These are phyloP conservation scores for Brachionus koreanus DNA, from an alignment of 1,140 invertebrate genomes.

Conservation along the genomic window DNA sequence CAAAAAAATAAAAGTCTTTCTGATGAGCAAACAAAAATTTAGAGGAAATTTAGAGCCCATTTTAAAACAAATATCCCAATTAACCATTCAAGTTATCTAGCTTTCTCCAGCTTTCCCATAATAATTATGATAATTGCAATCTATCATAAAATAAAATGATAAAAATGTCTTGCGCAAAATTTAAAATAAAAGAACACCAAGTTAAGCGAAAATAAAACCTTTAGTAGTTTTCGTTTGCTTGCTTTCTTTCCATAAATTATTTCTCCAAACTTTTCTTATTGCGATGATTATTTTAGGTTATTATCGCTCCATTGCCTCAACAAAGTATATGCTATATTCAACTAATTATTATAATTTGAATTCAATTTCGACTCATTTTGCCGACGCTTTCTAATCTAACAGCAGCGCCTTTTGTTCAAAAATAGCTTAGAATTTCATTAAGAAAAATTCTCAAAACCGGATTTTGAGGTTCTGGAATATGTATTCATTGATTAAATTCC, in stretches of 20 bases:
- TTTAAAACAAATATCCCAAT: constrained; percentile 28
- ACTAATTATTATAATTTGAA: constrained; percentile 22
- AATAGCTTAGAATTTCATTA: background rate
- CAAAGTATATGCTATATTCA: background rate
- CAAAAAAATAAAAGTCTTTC: background rate
- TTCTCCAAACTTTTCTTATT: constrained; percentile 10
- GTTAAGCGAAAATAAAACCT: constrained; percentile 1
- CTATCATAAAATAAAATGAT: background rate
- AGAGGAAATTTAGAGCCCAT: constrained; percentile 6
- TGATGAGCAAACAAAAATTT: background rate
- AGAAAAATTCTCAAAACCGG: background rate
- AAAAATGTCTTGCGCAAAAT: constrained; percentile 1
- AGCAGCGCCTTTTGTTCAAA: background rate
- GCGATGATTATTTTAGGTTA: background rate
- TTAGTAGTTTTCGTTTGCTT: background rate
- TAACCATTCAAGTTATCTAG: background rate
- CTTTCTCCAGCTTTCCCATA: background rate
- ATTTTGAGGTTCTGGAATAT: background rate
- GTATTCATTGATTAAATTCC: background rate
- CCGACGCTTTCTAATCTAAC: background rate
- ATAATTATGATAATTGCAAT: constrained; percentile 20
- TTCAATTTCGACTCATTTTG: background rate
- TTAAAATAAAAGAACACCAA: background rate
- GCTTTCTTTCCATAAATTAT: background rate
- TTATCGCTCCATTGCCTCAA: constrained; percentile 29